phyloP scores from a whole-genome alignment of 2,797 vertebrate species.

The Streptopelia turtur region DNA sequence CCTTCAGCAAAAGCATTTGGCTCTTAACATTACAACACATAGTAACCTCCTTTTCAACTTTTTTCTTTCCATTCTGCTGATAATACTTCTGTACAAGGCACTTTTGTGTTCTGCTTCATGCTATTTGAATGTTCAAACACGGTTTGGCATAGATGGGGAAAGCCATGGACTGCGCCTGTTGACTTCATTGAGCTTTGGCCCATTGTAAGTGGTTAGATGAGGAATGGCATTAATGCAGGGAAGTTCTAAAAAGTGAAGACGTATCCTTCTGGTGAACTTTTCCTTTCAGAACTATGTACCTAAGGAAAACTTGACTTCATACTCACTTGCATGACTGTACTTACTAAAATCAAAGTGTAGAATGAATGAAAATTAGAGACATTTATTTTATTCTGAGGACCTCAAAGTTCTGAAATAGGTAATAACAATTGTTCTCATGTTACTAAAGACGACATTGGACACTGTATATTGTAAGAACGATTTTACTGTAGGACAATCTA shows the following conservation, averaged over 20 bases:
- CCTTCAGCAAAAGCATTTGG: neutral
- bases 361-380: neutral
- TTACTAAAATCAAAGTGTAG: neutral
- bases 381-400: neutral
- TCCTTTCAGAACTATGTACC: neutral
- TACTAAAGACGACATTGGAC: rapidly evolving
- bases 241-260: neutral
- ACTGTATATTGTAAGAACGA: neutral
- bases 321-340: rapidly evolving
- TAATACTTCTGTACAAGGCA: neutral
- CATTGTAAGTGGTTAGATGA: rapidly evolving
- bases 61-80: neutral
- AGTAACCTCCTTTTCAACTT: neutral
- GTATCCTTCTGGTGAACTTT: rapidly evolving
- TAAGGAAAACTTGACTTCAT: neutral
- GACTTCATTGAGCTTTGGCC: neutral
- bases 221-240: neutral
- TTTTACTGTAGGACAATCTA: neutral
- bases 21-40: neutral
- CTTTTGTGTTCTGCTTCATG: neutral
- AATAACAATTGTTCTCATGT: neutral
- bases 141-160: neutral
- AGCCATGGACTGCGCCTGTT: neutral
- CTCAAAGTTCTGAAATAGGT: neutral
- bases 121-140: neutral